Percentiles rank a stretch among this genome's conserved stretches.
phyloP scores from a whole-genome alignment of 64 coral and sea anemone genomes.

The Montipora cactus region DNA sequence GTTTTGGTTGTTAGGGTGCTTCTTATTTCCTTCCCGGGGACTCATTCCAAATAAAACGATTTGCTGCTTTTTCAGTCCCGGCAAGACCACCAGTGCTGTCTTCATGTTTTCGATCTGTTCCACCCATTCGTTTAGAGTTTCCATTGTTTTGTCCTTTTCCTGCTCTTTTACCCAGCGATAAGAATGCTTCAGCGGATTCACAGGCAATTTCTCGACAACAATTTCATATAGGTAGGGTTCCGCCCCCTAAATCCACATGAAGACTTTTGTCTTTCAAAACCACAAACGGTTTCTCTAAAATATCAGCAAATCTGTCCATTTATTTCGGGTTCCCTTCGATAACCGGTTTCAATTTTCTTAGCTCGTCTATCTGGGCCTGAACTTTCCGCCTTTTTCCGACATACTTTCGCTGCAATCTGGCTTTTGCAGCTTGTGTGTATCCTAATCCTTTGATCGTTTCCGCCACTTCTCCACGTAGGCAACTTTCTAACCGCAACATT shows the following conservation, averaged over 20 bases:
- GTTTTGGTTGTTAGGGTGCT: neutral
- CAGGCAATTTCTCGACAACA: constrained; percentile 54
- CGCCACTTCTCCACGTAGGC: constrained; percentile 56
- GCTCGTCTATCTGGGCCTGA: constrained; percentile 9
- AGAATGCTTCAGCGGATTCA: constrained; percentile 21
- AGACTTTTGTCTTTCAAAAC: constrained; percentile 67
- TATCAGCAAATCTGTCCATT: constrained; percentile 67
- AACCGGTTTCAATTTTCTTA: constrained; percentile 32
- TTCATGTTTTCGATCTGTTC: neutral
- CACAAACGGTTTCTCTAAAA: constrained; percentile 55
- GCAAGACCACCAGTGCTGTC: neutral
- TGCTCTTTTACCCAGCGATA: neutral
- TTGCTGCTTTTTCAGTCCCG: neutral
- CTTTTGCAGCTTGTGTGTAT: constrained; percentile 45
- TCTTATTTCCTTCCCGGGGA: neutral
- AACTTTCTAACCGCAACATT: constrained; percentile 68
- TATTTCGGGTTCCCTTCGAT: constrained; percentile 58
- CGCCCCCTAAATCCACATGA: constrained; percentile 66
- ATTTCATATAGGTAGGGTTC: constrained; percentile 51
- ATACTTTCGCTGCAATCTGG: constrained; percentile 58
- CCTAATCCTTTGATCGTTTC: constrained; percentile 70
- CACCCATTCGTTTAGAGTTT: constrained; percentile 1
- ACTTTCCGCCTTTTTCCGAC: constrained; percentile 26
- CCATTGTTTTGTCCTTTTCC: neutral
- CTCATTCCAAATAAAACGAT: neutral